Base-by-base conservation (phyloP, 2,888 invertebrate genomes). In the Papilio gigon region DNA sequence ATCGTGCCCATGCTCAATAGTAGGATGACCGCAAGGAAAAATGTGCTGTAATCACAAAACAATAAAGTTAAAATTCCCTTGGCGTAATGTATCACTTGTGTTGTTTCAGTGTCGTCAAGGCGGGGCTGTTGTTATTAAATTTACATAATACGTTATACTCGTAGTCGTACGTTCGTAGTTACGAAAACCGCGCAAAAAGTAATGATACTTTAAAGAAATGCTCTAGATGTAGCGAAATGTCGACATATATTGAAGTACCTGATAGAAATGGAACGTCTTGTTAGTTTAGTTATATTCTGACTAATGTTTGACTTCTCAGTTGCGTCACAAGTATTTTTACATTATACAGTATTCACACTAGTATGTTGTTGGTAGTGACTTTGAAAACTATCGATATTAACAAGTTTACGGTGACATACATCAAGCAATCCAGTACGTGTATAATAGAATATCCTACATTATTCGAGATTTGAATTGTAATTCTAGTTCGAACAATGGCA, bases 1-100 rank as follows among this genome's bases (percentile, higher is more conserved):
- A 88, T 76, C 3, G 92, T 92, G 4, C 92, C 92, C 69, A 92
- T 75, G 62, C 85, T 84, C 17, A 92, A 79, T 47, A 90, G 78
- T 44, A 90, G 77, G 37, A 87, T 71, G 65, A 92, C 73, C 30
- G 85, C 89, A 47, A 91, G 80, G 84, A 92, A 90, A 72, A 92
- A 91, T 70, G 92, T 85, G 73, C 92, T 92, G 88, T 64, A 68
- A 68, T 0, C n/a, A 5, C 11, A 63, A 58, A 6, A 0, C 1
- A 6, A 30, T 35, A 53, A 60, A 25, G 20, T 66, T 70, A 12
- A 35, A n/a, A 42, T 62, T 56, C 9, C 58, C 9, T 22, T 67
- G n/a, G n/a, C 5, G n/a, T n/a, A 17, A 56, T 1, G 6, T 9
- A n/a, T 40, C 17, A 35, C 27, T 42, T 63, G 17, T 8, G 56